phyloP scores from a whole-genome alignment of 2,797 vertebrate genomes.

The Trematomus bernacchii region DNA sequence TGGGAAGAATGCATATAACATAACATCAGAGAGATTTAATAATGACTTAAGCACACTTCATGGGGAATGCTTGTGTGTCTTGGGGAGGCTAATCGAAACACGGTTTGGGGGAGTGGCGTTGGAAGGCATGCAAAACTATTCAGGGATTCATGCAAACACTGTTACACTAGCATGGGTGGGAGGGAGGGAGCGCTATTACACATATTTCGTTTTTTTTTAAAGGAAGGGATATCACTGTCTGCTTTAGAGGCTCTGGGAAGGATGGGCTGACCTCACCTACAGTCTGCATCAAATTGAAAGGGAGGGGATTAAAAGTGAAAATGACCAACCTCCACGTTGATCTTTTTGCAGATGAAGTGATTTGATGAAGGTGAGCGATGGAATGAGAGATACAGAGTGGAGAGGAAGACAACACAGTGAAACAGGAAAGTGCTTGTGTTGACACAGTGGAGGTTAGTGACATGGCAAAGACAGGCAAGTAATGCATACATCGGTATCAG shows the following conservation, averaged over 20 bases:
- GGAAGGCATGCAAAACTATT: slow-evolving; percentile 66
- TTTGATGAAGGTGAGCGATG: slow-evolving; percentile 82
- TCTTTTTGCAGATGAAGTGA: slow-evolving; percentile 83
- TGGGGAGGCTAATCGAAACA: slow-evolving; percentile 54
- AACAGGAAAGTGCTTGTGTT: slow-evolving; percentile 64
- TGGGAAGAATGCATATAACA: slow-evolving; percentile 32
- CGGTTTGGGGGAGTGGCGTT: slow-evolving; percentile 42
- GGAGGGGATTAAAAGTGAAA: slow-evolving; percentile 73
- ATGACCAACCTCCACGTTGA: slow-evolving; percentile 85
- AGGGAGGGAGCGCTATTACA: slow-evolving; percentile 31
- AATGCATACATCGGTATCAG: slow-evolving; percentile 20
- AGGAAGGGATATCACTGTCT: slow-evolving; percentile 16
- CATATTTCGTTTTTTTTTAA: slow-evolving; percentile 7
- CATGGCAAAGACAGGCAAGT: slow-evolving; percentile 42
- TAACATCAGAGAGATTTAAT: slow-evolving; percentile 51
- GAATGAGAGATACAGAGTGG: slow-evolving; percentile 75
- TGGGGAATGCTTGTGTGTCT: slow-evolving; percentile 43
- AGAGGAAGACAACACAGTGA: slow-evolving; percentile 79
- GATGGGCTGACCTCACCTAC: slow-evolving; percentile 37
- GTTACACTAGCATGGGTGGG: slow-evolving; percentile 40
- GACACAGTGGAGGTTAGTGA: slow-evolving; percentile 66
- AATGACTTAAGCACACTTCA: slow-evolving; percentile 49
- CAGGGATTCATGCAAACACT: slow-evolving; percentile 70
- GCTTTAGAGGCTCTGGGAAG: slow-evolving; percentile 12
- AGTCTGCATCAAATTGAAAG: slow-evolving; percentile 42